Base-by-base conservation (phyloP, 2,888 invertebrate species). In the Ctenicera cuprea region DNA sequence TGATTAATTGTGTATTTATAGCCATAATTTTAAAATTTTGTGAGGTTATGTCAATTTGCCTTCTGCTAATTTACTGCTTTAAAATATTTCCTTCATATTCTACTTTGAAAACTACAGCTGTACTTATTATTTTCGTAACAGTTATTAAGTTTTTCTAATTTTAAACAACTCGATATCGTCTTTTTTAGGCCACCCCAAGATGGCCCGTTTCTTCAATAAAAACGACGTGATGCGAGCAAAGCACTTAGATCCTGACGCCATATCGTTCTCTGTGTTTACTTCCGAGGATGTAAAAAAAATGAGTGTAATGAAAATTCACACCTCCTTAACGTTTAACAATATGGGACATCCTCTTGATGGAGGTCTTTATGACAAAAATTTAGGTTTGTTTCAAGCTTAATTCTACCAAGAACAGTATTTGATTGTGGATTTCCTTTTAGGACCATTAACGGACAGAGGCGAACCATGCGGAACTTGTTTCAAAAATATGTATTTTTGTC, bases 281-380 rank as follows among this genome's bases (percentile, higher is more conserved):
- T 87, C 91, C 41, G 92, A 95, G 63, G 95, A 97, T 82, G 90
- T 97, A 11, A 90, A 89, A 81, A 92, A 93, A 78, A 87, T 97
- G 14, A 95, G 96, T 87, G 95, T 96, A 0, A 90, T 91, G 0
- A 94, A 95, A 87, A 91, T 98, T 45, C 91, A 92, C 1, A 95
- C 95, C 48, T 91, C 94, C 0, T 85, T 92, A 45, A 91, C 94
- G 12, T 95, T 97, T 83, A 96, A 97, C 87, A 87, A 91, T 0
- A 88, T 98, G 76, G 95, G 95, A 0, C 94, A 97, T 87, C 92
- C 97, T 1, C 88, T 93, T 3, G 89, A 90, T 65, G 95, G 95
- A 26, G 99, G 99, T n/a, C 88, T 99, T 0, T 97, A 99, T 86
- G 99, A 99, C 86, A 91, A 92, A 62, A 89, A 90, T 1, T 88